phyloP scores from a whole-genome alignment of 1,140 invertebrate species.

The Drosophila pseudoobscura region DNA sequence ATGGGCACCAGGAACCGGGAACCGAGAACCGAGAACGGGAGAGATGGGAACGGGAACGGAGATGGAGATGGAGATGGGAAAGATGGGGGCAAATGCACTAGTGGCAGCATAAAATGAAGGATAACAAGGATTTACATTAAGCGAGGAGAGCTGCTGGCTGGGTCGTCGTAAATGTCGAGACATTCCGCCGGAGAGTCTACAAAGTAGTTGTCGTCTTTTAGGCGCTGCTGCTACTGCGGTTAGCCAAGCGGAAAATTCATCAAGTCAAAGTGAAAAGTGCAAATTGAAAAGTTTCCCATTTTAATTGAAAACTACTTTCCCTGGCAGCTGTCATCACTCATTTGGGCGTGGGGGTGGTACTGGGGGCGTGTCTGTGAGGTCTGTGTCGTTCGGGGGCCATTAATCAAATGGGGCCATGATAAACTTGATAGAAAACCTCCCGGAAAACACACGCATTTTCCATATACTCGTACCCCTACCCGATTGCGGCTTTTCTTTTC shows the following conservation, averaged over 20 bases:
- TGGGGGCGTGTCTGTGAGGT: too few species aligned
- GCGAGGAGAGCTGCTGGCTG: background rate
- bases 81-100: background rate
- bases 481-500: conserved; percentile 6
- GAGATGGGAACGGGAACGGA: background rate
- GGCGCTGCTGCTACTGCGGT: conserved; percentile 20
- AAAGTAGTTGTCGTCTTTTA: conserved; percentile 27
- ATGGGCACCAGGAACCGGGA: too few species aligned
- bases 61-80: background rate
- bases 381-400: conserved; percentile 3
- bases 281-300: conserved; percentile 11
- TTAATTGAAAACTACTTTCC: conserved; percentile 29
- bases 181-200: conserved; percentile 8
- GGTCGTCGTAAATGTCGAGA: conserved; percentile 8
- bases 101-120: conserved; percentile 30
- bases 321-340: conserved; percentile 25
- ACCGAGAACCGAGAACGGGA: background rate
- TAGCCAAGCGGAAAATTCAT: conserved; percentile 28
- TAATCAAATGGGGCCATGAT: conserved; percentile 28
- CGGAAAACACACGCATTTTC: conserved; percentile 4
- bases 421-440: conserved; percentile 18
- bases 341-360: background rate
- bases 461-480: background rate
- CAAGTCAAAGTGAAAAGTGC: conserved; percentile 23
- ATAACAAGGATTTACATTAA: conserved; percentile 39